Percentiles rank a stretch among this genome's conserved stretches.
These are phyloP conservation scores for Thaleichthys pacificus DNA, from an alignment of 2,797 vertebrate genomes.

Conservation along the genomic window DNA sequence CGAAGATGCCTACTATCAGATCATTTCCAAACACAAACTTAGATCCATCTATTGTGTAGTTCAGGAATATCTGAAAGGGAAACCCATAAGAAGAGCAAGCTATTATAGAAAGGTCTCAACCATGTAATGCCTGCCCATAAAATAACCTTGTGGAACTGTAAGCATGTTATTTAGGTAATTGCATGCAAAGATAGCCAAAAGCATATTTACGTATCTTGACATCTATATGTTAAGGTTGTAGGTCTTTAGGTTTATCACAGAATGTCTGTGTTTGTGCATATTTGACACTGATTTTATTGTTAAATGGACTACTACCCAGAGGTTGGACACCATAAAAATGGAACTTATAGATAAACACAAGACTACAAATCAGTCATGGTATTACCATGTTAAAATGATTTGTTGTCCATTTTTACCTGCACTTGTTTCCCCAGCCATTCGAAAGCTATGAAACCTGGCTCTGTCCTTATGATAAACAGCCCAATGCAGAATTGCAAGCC, in stretches of 20 bases:
- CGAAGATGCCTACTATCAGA: conserved; percentile 78
- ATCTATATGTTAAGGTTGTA: not conserved
- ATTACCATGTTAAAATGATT: conserved; percentile 22
- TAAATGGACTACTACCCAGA: conserved; percentile 5
- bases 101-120: not conserved
- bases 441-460: conserved; percentile 83
- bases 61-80: conserved; percentile 81
- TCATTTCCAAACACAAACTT: conserved; percentile 85
- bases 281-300: conserved; percentile 15
- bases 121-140: not conserved
- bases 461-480: conserved; percentile 87
- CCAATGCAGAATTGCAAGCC: conserved; percentile 88
- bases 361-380: conserved; percentile 9
- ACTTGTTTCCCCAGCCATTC: conserved; percentile 89
- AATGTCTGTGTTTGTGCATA: not conserved
- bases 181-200: not conserved
- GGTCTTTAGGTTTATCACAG: conserved; percentile 7
- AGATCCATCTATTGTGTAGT: conserved; percentile 86
- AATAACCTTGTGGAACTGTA: not conserved
- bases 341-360: conserved; percentile 46
- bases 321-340: conserved; percentile 30
- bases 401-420: conserved; percentile 73
- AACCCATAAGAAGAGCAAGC: conserved; percentile 15
- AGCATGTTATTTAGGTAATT: not conserved
- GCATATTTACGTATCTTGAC: not conserved